Evolutionary conservation across 2,113 vertebrate genomes (phyloP).

Genomic region (Leuciscus idus): DNA sequence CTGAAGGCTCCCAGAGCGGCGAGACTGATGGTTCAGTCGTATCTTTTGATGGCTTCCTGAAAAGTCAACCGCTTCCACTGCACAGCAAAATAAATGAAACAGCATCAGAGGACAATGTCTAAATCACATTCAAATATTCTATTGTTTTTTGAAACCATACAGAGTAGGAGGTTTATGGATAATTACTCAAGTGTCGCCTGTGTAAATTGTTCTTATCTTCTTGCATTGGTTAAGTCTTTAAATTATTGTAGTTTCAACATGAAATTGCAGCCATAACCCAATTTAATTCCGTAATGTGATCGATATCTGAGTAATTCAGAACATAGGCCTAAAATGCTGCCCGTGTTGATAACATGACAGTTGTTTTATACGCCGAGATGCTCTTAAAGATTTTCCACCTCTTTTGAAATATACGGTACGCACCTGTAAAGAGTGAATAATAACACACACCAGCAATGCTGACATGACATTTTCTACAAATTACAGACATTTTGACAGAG

Average conservation of each 20-base stretch:
- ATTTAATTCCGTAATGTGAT: not conserved
- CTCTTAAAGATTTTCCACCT: not conserved
- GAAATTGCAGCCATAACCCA: not conserved
- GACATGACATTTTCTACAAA: slow-evolving; percentile 31
- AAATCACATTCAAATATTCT: not conserved
- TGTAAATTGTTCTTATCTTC: not conserved
- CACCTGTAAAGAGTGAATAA: slow-evolving; percentile 43
- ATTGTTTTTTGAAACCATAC: not conserved
- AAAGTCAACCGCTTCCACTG: not conserved
- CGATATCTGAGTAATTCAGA: not conserved
- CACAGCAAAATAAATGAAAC: not conserved
- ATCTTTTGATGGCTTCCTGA: slow-evolving; percentile 28
- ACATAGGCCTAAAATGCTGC: too few relatives aligned
- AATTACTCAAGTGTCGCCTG: not conserved
- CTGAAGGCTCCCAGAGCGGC: slow-evolving; percentile 23
- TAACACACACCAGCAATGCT: not conserved
- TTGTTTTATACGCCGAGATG: not conserved
- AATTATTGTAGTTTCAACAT: not conserved
- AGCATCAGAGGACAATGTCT: not conserved
- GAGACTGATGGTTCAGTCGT: slow-evolving; percentile 23
- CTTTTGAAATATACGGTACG: not conserved
- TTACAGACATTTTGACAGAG: slow-evolving; percentile 19
- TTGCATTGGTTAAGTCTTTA: not conserved
- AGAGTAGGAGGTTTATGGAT: not conserved
- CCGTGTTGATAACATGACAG: not conserved